These are phyloP conservation scores for Echinops telfairi DNA, from an alignment of 2,113 vertebrate genomes.

Conservation along the genomic window DNA sequence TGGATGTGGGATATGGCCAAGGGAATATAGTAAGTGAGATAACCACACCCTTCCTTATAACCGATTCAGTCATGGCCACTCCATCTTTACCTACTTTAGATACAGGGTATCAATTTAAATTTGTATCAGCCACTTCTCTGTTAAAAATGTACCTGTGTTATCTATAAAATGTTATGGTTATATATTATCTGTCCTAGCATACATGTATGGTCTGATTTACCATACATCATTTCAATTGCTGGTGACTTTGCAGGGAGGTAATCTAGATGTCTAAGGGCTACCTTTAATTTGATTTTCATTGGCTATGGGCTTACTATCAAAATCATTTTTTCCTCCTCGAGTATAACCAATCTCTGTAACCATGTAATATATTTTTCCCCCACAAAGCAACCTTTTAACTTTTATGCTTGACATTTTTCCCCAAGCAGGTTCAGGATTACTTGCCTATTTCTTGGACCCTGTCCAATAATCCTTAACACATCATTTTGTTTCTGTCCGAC, in stretches of 20 bases:
- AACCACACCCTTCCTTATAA: neutral
- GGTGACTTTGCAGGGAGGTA: constrained; percentile 55
- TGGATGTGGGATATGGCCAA: neutral
- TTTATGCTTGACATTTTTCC: constrained; percentile 63
- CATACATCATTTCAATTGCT: constrained; percentile 14
- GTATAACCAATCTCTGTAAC: constrained; percentile 72
- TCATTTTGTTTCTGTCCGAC: neutral
- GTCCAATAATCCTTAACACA: constrained; percentile 40
- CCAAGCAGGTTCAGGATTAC: constrained; percentile 22
- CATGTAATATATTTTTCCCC: constrained; percentile 58
- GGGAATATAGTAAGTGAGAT: no score
- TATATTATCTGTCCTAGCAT: neutral
- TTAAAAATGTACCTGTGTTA: neutral
- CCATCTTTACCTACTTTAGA: neutral
- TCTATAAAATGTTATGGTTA: neutral
- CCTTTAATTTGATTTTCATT: constrained; percentile 73
- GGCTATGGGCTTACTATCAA: constrained; percentile 61
- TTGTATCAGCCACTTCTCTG: neutral
- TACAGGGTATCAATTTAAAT: neutral
- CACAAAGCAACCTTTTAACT: constrained; percentile 68
- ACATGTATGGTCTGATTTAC: constrained; percentile 5
- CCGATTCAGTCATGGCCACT: neutral
- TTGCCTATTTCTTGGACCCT: constrained; percentile 41
- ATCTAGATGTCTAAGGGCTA: constrained; percentile 25
- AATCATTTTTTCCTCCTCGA: constrained; percentile 80